Percentiles rank a stretch among this genome's conserved stretches.
phyloP scores from a whole-genome alignment of 2,113 vertebrate species.

The Noctilio leporinus region DNA sequence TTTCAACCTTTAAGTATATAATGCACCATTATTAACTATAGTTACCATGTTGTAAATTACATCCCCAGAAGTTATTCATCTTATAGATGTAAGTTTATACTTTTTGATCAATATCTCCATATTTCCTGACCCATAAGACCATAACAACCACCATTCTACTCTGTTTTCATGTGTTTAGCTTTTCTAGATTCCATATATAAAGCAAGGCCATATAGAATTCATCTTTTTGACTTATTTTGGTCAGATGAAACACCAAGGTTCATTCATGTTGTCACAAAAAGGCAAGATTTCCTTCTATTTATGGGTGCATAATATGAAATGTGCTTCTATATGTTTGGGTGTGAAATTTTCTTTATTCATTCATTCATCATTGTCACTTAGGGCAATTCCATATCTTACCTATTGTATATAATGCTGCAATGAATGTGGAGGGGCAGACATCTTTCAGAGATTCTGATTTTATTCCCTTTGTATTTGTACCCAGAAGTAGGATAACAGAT shows the following conservation, averaged over 20 bases:
- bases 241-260: not conserved
- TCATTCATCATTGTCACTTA: no score
- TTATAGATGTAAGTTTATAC: not conserved
- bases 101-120: not conserved
- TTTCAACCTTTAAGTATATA: not conserved
- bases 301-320: not conserved
- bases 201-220: not conserved
- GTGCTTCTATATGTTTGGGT: not conserved
- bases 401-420: not conserved
- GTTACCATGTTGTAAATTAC: not conserved
- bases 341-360: not conserved
- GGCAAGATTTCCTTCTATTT: not conserved
- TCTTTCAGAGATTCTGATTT: not conserved
- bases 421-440: not conserved
- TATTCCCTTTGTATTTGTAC: not conserved
- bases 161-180: not conserved
- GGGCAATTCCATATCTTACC: no score
- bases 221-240: not conserved
- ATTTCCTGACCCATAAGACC: not conserved
- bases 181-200: not conserved
- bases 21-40: not conserved
- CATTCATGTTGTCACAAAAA: not conserved
- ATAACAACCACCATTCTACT: not conserved
- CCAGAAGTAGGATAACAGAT: not conserved
- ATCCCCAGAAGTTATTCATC: not conserved